phyloP scores from a whole-genome alignment of 2,797 vertebrate species.

The Sebastes itinus region DNA sequence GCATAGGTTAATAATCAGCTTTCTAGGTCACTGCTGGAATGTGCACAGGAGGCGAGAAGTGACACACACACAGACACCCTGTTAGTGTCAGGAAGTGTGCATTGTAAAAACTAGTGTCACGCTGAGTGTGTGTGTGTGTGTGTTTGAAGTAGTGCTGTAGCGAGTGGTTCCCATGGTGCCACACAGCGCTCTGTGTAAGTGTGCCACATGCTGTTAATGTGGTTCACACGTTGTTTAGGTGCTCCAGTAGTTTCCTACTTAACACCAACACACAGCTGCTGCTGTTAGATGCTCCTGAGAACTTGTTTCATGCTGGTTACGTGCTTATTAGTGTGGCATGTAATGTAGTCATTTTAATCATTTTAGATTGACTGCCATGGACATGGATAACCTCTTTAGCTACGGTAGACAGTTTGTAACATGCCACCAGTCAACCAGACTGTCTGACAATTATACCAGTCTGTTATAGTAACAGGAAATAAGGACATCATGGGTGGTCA shows the following conservation, averaged over 20 bases:
- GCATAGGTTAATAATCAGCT: constrained; percentile 57
- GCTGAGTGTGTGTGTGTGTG: constrained; percentile 64
- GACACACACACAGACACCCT: constrained; percentile 66
- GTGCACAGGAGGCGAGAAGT: constrained; percentile 75
- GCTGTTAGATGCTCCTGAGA: constrained; percentile 10
- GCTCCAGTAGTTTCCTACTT: constrained; percentile 48
- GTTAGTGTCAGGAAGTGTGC: constrained; percentile 79
- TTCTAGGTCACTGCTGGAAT: constrained; percentile 77
- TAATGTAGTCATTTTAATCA: not conserved
- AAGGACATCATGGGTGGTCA: constrained; percentile 35
- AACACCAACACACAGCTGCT: constrained; percentile 43
- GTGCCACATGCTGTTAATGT: constrained; percentile 63
- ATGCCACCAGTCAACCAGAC: not conserved
- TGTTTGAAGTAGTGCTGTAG: constrained; percentile 74
- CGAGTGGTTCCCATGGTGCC: constrained; percentile 60
- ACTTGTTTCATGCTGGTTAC: constrained; percentile 2
- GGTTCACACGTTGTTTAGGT: constrained; percentile 66
- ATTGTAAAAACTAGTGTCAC: constrained; percentile 71
- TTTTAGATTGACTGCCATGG: not conserved
- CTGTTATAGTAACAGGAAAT: constrained; percentile 7
- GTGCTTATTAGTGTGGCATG: constrained; percentile 6
- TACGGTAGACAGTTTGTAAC: not conserved
- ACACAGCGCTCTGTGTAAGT: constrained; percentile 47
- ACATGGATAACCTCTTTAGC: not conserved
- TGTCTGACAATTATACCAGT: not conserved